These are phyloP conservation scores for Onychorhynchus coronatus DNA, from an alignment of 2,113 vertebrate genomes.

Conservation along the genomic window DNA sequence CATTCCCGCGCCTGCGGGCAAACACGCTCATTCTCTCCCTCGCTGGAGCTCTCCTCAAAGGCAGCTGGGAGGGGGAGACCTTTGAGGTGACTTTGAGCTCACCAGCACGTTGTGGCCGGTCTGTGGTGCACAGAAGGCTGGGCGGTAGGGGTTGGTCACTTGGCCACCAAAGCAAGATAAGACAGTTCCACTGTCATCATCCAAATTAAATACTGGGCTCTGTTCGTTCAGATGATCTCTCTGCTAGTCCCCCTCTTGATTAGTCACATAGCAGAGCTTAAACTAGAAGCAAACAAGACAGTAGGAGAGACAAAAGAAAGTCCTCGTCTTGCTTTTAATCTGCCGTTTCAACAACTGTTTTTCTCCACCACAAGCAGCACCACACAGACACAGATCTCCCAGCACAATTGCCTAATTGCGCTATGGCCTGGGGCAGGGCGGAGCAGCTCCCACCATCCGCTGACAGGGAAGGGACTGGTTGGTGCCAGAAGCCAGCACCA, in stretches of 20 bases:
- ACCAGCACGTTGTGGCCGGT: fast-evolving
- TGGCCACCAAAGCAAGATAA: background rate
- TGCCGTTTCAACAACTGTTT: background rate
- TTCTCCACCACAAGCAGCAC: background rate
- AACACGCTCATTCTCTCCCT: background rate
- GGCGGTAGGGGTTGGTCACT: background rate
- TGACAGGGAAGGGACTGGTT: background rate
- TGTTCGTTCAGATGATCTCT: background rate
- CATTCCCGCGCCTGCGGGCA: background rate
- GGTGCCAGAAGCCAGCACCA: background rate
- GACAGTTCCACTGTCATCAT: background rate
- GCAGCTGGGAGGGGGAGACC: background rate
- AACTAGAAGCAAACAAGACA: background rate
- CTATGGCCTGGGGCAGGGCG: background rate
- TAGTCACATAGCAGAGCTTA: background rate
- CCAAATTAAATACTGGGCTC: background rate
- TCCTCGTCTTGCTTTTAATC: background rate
- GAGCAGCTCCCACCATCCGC: background rate
- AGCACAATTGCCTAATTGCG: background rate
- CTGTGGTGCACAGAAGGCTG: background rate
- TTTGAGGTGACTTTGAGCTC: background rate
- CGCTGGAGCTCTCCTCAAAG: background rate
- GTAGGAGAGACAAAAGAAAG: background rate
- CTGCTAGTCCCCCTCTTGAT: background rate
- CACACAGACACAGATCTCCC: background rate